Percentiles rank a stretch among this genome's conserved stretches.
phyloP scores from a whole-genome alignment of 2,113 vertebrate genomes.

The Equus przewalskii region DNA sequence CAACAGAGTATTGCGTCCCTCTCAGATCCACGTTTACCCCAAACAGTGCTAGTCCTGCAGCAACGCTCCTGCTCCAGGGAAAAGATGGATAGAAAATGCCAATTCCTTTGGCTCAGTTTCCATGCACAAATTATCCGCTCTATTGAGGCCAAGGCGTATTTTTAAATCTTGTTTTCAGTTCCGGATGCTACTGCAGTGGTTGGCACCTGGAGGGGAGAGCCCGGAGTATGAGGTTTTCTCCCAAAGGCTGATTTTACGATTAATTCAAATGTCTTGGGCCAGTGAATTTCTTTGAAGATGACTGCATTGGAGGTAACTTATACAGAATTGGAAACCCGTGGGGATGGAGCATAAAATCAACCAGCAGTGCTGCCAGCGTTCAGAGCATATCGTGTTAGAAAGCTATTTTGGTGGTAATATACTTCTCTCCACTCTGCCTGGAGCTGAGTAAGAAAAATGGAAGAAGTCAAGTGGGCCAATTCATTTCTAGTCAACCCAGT shows the following conservation, averaged over 20 bases:
- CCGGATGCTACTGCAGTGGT: neutral
- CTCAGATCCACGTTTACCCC: fast-evolving
- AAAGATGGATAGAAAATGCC: fast-evolving
- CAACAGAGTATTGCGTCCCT: fast-evolving
- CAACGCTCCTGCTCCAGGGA: fast-evolving
- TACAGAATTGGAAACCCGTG: neutral
- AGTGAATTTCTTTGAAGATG: neutral
- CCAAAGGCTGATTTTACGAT: neutral
- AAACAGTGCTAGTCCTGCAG: fast-evolving
- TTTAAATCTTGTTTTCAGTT: neutral
- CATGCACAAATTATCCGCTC: no score
- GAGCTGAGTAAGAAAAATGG: fast-evolving
- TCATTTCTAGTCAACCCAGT: fast-evolving
- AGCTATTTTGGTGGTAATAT: fast-evolving
- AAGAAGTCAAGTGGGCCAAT: fast-evolving
- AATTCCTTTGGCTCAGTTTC: neutral
- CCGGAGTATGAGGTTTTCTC: neutral
- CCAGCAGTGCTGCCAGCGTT: neutral
- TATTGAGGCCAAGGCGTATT: neutral
- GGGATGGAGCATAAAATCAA: neutral
- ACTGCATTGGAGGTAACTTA: neutral
- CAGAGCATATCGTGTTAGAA: fast-evolving
- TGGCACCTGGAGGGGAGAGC: neutral
- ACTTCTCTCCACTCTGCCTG: fast-evolving
- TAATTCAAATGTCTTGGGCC: neutral